These are phyloP conservation scores for Callyntrura guangdongensis DNA, from an alignment of 2,888 invertebrate species.

Conservation along the genomic window DNA sequence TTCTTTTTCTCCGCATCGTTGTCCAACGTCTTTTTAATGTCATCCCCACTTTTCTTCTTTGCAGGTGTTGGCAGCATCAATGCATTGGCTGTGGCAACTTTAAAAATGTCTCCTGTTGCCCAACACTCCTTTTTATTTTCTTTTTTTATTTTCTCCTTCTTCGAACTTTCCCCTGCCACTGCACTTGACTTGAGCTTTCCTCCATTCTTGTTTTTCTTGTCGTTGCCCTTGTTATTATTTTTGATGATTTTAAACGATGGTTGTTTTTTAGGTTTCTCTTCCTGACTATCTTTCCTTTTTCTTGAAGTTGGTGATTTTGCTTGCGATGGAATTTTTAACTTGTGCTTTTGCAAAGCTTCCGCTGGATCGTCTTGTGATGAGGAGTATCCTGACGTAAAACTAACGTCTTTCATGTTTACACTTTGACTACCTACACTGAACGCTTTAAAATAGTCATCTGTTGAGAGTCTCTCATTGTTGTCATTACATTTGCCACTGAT, in stretches of 20 bases:
- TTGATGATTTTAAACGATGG: slow-evolving; percentile 7
- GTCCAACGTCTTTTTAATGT: slow-evolving; percentile 30
- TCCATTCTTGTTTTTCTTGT: not conserved
- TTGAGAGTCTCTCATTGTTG: not conserved
- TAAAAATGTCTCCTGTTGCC: not conserved
- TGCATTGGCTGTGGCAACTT: too few relatives aligned
- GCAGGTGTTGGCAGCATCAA: too few relatives aligned
- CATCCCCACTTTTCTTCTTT: not conserved
- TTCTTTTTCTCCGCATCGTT: not conserved
- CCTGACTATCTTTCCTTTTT: not conserved
- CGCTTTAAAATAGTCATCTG: slow-evolving; percentile 21
- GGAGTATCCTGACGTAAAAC: slow-evolving; percentile 65
- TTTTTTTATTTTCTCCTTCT: not conserved
- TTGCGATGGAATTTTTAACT: not conserved
- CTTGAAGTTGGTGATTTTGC: not conserved
- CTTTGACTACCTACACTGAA: not conserved
- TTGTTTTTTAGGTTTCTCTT: not conserved
- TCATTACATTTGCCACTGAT: slow-evolving; percentile 2
- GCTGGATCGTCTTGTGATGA: slow-evolving; percentile 50
- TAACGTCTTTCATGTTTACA: slow-evolving; percentile 32
- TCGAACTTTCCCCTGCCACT: not conserved
- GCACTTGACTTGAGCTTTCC: not conserved
- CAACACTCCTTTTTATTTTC: slow-evolving; percentile 13
- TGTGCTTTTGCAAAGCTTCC: not conserved
- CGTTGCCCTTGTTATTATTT: not conserved